Base-by-base conservation (phyloP, 2,888 invertebrate genomes). In the Druceiella hillmani region DNA sequence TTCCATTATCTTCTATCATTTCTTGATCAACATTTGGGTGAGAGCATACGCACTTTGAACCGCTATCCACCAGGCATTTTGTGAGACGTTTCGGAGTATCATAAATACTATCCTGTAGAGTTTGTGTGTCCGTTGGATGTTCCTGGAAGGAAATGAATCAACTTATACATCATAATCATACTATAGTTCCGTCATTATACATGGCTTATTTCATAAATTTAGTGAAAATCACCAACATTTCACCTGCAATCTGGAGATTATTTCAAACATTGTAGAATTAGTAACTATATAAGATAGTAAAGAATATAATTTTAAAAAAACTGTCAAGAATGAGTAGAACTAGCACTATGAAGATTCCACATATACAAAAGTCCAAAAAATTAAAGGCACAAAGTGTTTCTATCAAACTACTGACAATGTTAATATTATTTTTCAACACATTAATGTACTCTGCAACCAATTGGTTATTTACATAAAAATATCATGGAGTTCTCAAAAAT, bases 71-170 rank as follows among this genome's bases (percentile, higher is more conserved):
- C 17, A 83, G 70, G 59, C 81, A 83, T 66, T 83, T 83, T 50
- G 73, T 76, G 34, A 83, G 74, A 64, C 83, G 84, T 58, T 81
- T 75, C 56, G 84, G 84, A 54, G 83, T 84, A 53, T 86, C 86
- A 64, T 85, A 86, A 53, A 81, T 68, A 51, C 77, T 79, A 38
- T n/a, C n/a, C n/a, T n/a, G n/a, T n/a, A n/a, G n/a, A n/a, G n/a
- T n/a, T n/a, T n/a, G n/a, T n/a, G n/a, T 50, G 45, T 67, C 67
- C 44, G 58, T 51, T 48, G 72, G 66, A 47, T 70, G 61, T 59
- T 74, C 71, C 71, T 72, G 58, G n/a, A 59, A 61, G 7, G 25
- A 33, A 9, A 25, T 36, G 17, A 25, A 38, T 14, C 13, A 40
- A 27, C 27, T 27, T 6, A 27, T 10, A 27, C n/a, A 27, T 27